Base-by-base conservation (phyloP, 2,797 vertebrate species). In the Semaprochilodus insignis region DNA sequence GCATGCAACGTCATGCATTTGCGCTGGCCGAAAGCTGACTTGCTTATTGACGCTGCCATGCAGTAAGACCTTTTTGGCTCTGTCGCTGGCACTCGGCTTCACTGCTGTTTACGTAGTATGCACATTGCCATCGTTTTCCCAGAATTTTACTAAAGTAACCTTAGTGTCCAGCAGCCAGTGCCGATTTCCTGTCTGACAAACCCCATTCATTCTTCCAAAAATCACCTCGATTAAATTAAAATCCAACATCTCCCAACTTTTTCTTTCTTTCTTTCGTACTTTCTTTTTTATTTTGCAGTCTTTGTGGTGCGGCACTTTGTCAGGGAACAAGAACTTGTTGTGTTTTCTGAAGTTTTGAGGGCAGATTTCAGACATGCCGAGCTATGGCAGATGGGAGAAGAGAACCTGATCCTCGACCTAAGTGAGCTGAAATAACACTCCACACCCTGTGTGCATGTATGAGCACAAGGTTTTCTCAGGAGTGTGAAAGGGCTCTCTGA, bases 351-450 rank as follows among this genome's bases (percentile, higher is more conserved):
- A 77, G 63, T 77, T 81, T 71, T 72, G 8, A 36, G 77, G 74
- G 74, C 31, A 83, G 69, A 77, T 63, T 82, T 77, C 48, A 63
- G 25, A 70, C 11, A 67, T 31, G 51, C 17, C 40, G 72, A 83
- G 65, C 57, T 25, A 23, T 59, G 51, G 23, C 69, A 77, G 40
- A 83, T 54, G 57, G 48, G 75, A 82, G 77, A 74, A 55, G 17
- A 80, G 55, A 87, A 87, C 77, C 63, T 65, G 52, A 85, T 79
- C 60, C 25, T 19, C 11, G 71, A 72, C 67, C 78, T 76, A 69
- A 67, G 74, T 74, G 62, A 76, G 81, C 79, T 90, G 81, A 55
- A 88, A 90, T 84, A 87, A 87, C 89, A 88, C 83, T 83, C 80
- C 74, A 83, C 85, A 78, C 70, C 85, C 71, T 73, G 62, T 16